Conservation (phyloP, 2,797 vertebrate genomes). For the Pristis pectinata region DNA sequence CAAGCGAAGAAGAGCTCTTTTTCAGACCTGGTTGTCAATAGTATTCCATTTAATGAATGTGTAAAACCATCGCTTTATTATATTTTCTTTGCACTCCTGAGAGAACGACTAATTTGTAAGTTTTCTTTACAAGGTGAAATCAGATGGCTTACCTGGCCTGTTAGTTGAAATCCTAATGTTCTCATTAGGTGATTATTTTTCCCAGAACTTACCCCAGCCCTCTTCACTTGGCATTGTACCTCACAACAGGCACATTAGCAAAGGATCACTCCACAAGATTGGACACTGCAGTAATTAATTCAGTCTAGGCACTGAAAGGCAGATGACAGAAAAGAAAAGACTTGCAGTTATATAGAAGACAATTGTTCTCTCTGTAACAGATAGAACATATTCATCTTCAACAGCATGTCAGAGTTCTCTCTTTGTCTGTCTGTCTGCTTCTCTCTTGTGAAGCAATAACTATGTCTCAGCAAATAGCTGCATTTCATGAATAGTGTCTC, state of each 20-base stretch:
- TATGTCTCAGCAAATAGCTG: neutral
- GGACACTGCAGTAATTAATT: constrained; percentile 36
- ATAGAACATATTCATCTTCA: constrained; percentile 13
- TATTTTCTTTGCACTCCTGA: neutral
- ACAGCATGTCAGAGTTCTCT: neutral
- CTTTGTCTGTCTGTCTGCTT: neutral
- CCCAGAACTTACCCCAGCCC: neutral
- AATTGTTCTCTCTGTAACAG: constrained; percentile 12
- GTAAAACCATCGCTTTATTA: constrained; percentile 7
- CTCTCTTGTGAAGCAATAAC: constrained; percentile 24
- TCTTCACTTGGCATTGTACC: constrained; percentile 32
- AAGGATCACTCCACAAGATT: constrained; percentile 35
- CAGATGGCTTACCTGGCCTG: constrained; percentile 31
- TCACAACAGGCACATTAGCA: constrained; percentile 37
- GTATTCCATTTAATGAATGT: constrained; percentile 15
- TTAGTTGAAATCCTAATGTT: constrained; percentile 30
- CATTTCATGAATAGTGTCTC: constrained; percentile 16
- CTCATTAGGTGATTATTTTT: constrained; percentile 33
- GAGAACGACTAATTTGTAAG: neutral
- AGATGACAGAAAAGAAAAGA: constrained; percentile 29
- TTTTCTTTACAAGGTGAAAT: constrained; percentile 22
- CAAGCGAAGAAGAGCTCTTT: neutral
- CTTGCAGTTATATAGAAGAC: constrained; percentile 9
- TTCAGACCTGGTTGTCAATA: neutral
- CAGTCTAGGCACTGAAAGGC: constrained; percentile 22